These are phyloP conservation scores for Danio jaintianensis DNA, from an alignment of 2,797 vertebrate genomes.

Conservation along the genomic window DNA sequence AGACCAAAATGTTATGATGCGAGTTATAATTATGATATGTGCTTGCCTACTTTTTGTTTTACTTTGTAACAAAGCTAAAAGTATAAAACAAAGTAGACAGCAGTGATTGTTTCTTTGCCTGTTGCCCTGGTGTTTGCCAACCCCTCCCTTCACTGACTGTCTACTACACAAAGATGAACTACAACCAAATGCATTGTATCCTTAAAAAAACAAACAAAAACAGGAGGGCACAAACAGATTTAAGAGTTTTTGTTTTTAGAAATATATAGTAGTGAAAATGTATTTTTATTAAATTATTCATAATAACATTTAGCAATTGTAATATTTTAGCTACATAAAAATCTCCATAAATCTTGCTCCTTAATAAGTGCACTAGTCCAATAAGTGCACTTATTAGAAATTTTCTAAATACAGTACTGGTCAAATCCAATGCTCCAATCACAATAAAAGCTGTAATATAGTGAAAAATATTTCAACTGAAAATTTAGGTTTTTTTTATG, in stretches of 20 bases:
- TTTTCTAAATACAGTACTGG: not conserved
- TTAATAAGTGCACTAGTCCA: no score
- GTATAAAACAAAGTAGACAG: not conserved
- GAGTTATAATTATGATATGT: no score
- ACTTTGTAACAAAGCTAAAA: not conserved
- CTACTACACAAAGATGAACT: not conserved
- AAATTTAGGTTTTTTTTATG: no score
- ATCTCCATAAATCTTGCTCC: no score
- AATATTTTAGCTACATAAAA: no score
- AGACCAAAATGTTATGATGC: not conserved
- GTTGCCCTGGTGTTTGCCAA: conserved; percentile 65
- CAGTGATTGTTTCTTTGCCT: conserved; percentile 60
- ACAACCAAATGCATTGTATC: not conserved
- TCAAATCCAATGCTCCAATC: no score
- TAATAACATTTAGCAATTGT: not conserved
- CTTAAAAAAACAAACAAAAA: not conserved
- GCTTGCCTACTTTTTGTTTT: not conserved
- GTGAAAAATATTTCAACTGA: no score
- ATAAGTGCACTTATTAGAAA: not conserved
- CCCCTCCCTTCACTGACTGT: conserved; percentile 60
- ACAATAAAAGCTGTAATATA: no score
- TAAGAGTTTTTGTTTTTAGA: not conserved
- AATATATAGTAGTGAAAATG: not conserved
- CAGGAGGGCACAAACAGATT: not conserved
- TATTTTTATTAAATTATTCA: not conserved